Evolutionary conservation across 2,888 invertebrate species (phyloP).

Genomic region (Drosophila gaucha): DNA sequence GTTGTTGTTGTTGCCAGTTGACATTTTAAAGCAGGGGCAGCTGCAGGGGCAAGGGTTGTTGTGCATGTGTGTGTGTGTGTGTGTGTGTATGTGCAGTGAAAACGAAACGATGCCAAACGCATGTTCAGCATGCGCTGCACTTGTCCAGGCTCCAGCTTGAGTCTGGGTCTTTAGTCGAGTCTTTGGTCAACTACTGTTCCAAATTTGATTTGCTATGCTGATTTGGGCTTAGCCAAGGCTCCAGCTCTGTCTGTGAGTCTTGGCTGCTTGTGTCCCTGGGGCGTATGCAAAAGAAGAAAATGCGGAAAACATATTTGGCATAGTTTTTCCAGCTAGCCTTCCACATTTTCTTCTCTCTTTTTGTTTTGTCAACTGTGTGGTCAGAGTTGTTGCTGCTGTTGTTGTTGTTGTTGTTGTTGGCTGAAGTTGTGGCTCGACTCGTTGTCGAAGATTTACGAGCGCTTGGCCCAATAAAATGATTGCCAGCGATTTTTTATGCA

Average conservation of each 20-base stretch:
- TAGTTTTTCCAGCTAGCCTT: constrained; percentile 54
- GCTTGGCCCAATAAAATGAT: constrained; percentile 84
- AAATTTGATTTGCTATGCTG: constrained; percentile 78
- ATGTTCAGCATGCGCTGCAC: constrained; percentile 77
- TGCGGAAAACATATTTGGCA: constrained; percentile 80
- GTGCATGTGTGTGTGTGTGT: neutral
- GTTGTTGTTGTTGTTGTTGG: constrained; percentile 23
- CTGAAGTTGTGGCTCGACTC: constrained; percentile 44
- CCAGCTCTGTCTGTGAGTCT: neutral
- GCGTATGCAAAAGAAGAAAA: constrained; percentile 66
- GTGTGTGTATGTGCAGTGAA: constrained; percentile 36
- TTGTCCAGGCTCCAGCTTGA: constrained; percentile 47
- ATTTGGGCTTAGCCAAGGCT: constrained; percentile 52
- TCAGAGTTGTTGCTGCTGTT: constrained; percentile 13
- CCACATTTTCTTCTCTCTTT: constrained; percentile 6
- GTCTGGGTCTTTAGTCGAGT: constrained; percentile 7
- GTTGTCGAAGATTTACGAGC: constrained; percentile 83
- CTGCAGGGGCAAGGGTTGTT: constrained; percentile 5
- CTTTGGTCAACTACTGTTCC: constrained; percentile 72
- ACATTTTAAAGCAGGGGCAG: constrained; percentile 62
- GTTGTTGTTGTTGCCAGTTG: constrained; percentile 42
- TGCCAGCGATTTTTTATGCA: constrained; percentile 84
- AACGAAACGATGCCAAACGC: constrained; percentile 79
- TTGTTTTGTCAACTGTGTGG: constrained; percentile 56
- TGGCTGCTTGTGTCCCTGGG: constrained; percentile 49